Evolutionary conservation across 2,797 vertebrate genomes (phyloP).

Genomic region (Cetoscarus ocellatus): DNA sequence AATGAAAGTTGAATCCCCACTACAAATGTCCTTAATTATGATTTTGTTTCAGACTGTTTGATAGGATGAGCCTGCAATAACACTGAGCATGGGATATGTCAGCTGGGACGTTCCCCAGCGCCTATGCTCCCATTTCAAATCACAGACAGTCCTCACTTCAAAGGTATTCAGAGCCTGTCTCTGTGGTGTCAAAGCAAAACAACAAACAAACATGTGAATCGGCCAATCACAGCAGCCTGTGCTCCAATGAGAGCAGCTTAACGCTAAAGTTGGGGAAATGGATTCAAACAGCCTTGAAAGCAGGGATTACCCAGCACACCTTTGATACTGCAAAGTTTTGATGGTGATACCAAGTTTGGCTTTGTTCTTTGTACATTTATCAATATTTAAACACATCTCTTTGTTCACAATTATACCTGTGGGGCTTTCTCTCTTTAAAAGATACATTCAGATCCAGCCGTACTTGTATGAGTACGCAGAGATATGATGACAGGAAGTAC

Average conservation of each 20-base stretch:
- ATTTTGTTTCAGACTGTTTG: conserved; percentile 77
- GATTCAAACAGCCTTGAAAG: conserved; percentile 56
- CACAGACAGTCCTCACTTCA: conserved; percentile 79
- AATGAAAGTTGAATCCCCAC: conserved; percentile 81
- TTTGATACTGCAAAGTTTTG: conserved; percentile 58
- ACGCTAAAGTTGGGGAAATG: conserved; percentile 63
- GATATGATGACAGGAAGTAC: conserved; percentile 9
- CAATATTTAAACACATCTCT: conserved; percentile 34
- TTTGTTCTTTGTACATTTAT: conserved; percentile 2
- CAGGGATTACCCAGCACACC: conserved; percentile 52
- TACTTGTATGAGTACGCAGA: conserved; percentile 13
- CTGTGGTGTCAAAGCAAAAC: conserved; percentile 71
- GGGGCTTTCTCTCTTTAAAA: conserved; percentile 17
- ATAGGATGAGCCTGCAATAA: conserved; percentile 78
- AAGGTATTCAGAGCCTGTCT: conserved; percentile 75
- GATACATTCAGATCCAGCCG: conserved; percentile 16
- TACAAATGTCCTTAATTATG: conserved; percentile 81
- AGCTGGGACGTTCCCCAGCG: conserved; percentile 62
- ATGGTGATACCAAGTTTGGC: conserved; percentile 38
- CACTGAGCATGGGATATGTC: conserved; percentile 54
- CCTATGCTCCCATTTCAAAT: conserved; percentile 78
- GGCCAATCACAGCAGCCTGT: conserved; percentile 61
- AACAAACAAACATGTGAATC: conserved; percentile 76
- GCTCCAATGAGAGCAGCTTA: conserved; percentile 67
- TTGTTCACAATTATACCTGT: conserved; percentile 15